Base-by-base conservation (phyloP, 1,140 invertebrate genomes). In the Rhynchophorus ferrugineus region DNA sequence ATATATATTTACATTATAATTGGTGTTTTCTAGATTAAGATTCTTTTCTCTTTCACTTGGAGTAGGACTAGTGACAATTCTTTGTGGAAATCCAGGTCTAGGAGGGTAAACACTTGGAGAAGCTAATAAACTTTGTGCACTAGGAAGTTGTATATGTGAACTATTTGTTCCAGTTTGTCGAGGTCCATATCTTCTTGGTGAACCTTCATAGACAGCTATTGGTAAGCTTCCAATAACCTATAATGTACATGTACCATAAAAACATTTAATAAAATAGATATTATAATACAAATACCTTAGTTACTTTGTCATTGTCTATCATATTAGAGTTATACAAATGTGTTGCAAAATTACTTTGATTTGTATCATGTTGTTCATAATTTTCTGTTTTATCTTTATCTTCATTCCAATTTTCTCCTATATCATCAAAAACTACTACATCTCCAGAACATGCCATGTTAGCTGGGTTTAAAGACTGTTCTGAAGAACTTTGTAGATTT, bases 141-240 rank as follows among this genome's bases (percentile, higher is more conserved):
- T 73, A 66, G 77, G 66, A 70, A 76, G 68, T 70, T 77, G 68
- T 18, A 70, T 67, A 61, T 73, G 70, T 38, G 62, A 54, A 56
- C 52, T 61, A 56, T 65, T 64, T 18, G 57, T 63, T 60, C 68
- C 69, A 52, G 62, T 62, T 56, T 69, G 66, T 35, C 71, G 59
- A 24, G 66, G 71, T 9, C 89, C 90, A 68, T 93, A 94, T 56
- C 91, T 78, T 57, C 89, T 76, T 2, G 91, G 91, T 29, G 90
- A 93, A 16, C 89, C 90, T 56, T 92, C 90, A 69, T 95, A 95
- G 60, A 94, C 88, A 24, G 88, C 87, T 61, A 92, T 91, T 9
- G 88, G 87, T 57, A 92, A 71, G 71, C 84, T 87, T 17, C 90
- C 91, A 67, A 93, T 93, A 18, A 53, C 49, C 49, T 51, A 35